Percentiles rank a stretch among this genome's conserved stretches.
Conservation (phyloP, 2,797 vertebrate genomes). For the Muraenolepis orangiensis region DNA sequence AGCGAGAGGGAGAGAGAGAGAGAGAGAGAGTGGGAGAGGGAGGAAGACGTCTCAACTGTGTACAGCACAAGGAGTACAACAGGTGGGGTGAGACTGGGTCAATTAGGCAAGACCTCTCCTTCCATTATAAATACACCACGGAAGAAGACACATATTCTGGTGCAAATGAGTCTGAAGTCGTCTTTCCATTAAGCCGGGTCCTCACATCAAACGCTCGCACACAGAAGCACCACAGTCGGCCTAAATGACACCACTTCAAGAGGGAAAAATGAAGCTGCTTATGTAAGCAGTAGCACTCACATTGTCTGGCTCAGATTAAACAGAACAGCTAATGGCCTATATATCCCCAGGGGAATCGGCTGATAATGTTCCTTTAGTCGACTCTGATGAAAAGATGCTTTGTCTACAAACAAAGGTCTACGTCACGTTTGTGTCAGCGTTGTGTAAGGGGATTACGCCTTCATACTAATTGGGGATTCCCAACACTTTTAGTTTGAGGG, state of each 20-base stretch:
- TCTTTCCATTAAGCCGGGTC: slow-evolving; percentile 50
- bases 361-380: slow-evolving; percentile 48
- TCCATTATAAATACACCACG: slow-evolving; percentile 43
- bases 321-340: slow-evolving; percentile 52
- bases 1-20: slow-evolving; percentile 42
- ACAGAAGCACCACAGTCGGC: slow-evolving; percentile 53
- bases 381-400: background rate
- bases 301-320: slow-evolving; percentile 57
- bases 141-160: slow-evolving; percentile 37
- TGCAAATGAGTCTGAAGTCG: slow-evolving; percentile 65
- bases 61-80: background rate
- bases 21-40: slow-evolving; percentile 45
- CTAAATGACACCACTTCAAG: slow-evolving; percentile 70
- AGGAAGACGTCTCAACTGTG: background rate
- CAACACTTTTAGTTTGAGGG: background rate
- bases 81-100: background rate
- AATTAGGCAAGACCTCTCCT: background rate
- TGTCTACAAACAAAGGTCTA: background rate
- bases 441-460: background rate
- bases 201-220: slow-evolving; percentile 60
- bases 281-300: slow-evolving; percentile 45
- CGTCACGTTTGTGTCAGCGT: background rate
- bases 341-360: slow-evolving; percentile 44
- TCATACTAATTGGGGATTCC: background rate
- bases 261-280: slow-evolving; percentile 51